These are phyloP conservation scores for Chiloscyllium plagiosum DNA, from an alignment of 2,113 vertebrate species.

Conservation along the genomic window DNA sequence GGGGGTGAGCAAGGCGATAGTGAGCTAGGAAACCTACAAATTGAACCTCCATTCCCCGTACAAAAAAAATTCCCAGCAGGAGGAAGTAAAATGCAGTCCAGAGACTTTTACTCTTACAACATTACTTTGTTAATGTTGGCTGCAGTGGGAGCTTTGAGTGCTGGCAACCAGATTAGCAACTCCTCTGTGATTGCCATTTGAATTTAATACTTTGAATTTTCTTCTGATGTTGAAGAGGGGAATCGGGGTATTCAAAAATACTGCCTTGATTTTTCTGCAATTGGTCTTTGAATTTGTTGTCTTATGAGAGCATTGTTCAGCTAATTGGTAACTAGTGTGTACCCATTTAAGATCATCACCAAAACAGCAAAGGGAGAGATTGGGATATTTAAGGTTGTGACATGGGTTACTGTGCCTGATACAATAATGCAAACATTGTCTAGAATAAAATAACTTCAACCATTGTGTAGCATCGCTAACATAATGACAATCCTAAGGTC, in stretches of 20 bases:
- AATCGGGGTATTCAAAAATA: neutral
- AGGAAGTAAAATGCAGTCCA: neutral
- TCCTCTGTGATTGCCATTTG: neutral
- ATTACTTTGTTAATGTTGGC: neutral
- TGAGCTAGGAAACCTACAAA: too few species aligned
- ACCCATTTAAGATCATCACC: neutral
- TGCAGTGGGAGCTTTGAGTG: neutral
- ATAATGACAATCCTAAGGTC: neutral
- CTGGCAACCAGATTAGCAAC: neutral
- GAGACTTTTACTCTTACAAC: neutral
- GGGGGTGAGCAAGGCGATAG: too few species aligned
- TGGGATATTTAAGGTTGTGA: neutral
- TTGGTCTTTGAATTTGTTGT: neutral
- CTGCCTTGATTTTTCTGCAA: neutral
- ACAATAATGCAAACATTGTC: neutral
- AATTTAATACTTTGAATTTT: neutral
- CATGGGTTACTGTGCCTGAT: neutral
- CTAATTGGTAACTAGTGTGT: neutral
- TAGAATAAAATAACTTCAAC: neutral
- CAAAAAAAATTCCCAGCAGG: too few species aligned
- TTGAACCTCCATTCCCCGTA: too few species aligned
- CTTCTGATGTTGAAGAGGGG: neutral
- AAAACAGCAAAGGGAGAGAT: neutral
- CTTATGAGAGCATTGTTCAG: neutral
- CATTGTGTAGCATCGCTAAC: neutral